Evolutionary conservation across 2,113 vertebrate species (phyloP).

Genomic region (Grammomys dolichurus): DNA sequence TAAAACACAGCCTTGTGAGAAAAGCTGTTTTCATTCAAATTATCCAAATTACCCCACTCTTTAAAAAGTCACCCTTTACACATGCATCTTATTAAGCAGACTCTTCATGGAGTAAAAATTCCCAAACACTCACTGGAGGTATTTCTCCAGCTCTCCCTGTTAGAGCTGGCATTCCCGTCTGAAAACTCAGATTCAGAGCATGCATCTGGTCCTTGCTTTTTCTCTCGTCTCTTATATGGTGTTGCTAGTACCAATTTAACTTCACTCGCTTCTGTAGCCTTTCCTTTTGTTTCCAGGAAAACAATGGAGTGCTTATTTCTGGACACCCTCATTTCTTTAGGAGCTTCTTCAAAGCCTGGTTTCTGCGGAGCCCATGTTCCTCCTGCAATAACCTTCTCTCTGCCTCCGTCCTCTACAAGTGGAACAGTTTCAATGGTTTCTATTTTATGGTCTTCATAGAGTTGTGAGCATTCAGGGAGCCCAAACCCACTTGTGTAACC

Average conservation of each 20-base stretch:
- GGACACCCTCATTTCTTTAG: not conserved
- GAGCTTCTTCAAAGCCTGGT: constrained; percentile 22
- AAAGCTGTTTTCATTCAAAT: constrained; percentile 10
- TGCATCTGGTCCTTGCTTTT: constrained; percentile 62
- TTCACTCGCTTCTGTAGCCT: constrained; percentile 44
- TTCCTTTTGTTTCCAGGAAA: constrained; percentile 56
- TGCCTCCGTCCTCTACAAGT: not conserved
- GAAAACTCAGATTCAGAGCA: constrained; percentile 80
- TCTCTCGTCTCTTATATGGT: not conserved
- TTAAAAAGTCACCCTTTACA: not conserved
- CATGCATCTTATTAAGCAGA: constrained; percentile 49
- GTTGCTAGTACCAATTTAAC: constrained; percentile 12
- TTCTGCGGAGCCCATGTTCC: not conserved
- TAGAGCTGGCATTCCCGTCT: constrained; percentile 74
- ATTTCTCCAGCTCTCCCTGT: constrained; percentile 69
- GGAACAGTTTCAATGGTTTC: not conserved
- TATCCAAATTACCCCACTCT: constrained; percentile 13
- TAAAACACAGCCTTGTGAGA: constrained; percentile 22
- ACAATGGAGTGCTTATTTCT: constrained; percentile 66
- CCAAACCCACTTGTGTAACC: constrained; percentile 16
- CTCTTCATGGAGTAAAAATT: constrained; percentile 65
- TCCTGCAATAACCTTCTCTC: not conserved
- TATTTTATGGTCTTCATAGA: not conserved
- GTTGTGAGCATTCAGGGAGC: constrained; percentile 25
- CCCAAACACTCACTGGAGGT: constrained; percentile 83